Evolutionary conservation across 2,797 vertebrate genomes (phyloP).

Genomic region (Schizopygopsis pylzovi): DNA sequence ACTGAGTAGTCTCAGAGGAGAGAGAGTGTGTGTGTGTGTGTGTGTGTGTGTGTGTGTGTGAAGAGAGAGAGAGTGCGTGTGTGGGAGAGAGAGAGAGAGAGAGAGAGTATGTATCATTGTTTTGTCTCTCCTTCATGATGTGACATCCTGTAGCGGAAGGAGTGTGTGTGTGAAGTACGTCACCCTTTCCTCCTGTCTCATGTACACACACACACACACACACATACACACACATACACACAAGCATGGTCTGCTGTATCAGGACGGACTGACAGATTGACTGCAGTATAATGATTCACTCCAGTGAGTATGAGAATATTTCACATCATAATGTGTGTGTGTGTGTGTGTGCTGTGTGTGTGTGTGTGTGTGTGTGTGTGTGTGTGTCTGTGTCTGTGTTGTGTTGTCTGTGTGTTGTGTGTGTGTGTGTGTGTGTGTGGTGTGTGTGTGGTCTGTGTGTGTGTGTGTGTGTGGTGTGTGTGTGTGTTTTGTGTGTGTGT

Average conservation of each 20-base stretch:
- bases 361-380: conserved; percentile 27
- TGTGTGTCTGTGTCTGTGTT: no score
- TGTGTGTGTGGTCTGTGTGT: no score
- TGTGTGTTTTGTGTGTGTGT: no score
- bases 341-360: conserved; percentile 13
- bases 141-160: conserved; percentile 46
- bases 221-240: not conserved
- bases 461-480: no score
- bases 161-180: conserved; percentile 40
- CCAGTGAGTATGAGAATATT: conserved; percentile 46
- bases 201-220: not conserved
- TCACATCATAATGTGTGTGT: conserved; percentile 21
- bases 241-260: not conserved
- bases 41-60: not conserved
- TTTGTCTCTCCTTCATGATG: conserved; percentile 5
- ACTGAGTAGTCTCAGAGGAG: no score
- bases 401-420: no score
- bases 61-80: no score
- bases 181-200: conserved; percentile 41
- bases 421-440: no score
- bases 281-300: conserved; percentile 44
- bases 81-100: no score
- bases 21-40: no score
- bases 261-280: not conserved
- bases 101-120: not conserved